Conservation (phyloP, 2,888 invertebrate genomes). For the Cataglyphis cursor region DNA sequence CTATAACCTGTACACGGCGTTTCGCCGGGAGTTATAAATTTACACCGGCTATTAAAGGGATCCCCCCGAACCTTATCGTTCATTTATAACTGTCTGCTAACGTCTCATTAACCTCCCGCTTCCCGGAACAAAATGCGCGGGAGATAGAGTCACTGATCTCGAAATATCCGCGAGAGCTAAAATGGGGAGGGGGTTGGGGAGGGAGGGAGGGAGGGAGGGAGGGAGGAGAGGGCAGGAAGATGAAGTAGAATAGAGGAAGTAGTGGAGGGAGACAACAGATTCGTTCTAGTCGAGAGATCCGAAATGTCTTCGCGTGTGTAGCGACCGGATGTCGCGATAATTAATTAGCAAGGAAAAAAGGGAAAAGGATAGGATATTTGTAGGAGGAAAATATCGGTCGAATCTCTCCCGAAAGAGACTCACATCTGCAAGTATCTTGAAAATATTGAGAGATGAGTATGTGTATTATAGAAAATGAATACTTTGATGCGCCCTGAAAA, state of each 20-base stretch:
- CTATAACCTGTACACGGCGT: conserved; percentile 61
- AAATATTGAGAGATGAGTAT: conserved; percentile 14
- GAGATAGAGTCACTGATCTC: conserved; percentile 63
- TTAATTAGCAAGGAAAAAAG: conserved; percentile 26
- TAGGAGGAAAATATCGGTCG: not conserved
- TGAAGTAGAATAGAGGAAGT: conserved; percentile 18
- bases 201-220: no score
- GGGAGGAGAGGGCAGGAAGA: not conserved
- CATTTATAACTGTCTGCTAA: conserved; percentile 76
- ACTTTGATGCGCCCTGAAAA: not conserved
- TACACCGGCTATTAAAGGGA: conserved; percentile 72
- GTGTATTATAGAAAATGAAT: not conserved
- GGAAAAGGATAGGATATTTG: not conserved
- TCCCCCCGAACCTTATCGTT: conserved; percentile 70
- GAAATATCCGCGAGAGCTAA: conserved; percentile 62
- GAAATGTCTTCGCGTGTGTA: conserved; percentile 29
- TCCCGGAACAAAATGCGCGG: conserved; percentile 64
- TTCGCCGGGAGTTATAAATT: conserved; percentile 66
- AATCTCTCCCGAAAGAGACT: not conserved
- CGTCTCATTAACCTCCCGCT: conserved; percentile 74
- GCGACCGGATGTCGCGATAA: conserved; percentile 42
- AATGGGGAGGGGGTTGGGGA: not conserved
- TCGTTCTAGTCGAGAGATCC: conserved; percentile 44
- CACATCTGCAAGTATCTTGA: not conserved
- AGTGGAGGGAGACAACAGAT: conserved; percentile 49